Evolutionary conservation across 2,113 vertebrate species (phyloP), one percentile per base, ranked within the genome.

Genomic region (Ceyx cyanopectus): DNA sequence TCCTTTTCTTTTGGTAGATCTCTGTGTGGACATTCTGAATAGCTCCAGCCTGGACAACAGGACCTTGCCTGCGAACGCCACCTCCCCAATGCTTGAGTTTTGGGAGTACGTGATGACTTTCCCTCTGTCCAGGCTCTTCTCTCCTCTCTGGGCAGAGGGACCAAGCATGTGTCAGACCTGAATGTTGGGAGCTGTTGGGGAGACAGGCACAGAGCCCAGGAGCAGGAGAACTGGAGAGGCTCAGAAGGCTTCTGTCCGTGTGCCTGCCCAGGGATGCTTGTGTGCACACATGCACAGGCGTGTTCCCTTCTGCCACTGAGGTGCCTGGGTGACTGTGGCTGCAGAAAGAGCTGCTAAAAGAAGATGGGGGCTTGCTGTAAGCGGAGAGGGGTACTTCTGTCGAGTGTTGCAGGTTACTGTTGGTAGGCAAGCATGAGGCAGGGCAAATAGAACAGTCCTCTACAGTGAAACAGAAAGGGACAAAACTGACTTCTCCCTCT

Each of bases 31-130:
- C 82, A 98, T 98, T 87, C 96, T 96, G 94, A 94, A 96, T 78
- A 80, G 2, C 66, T 97, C 98, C 2, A 8, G 97, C 97, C 74
- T 79, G 88, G 53, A 90, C 93, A 54, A 98, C 57, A 91, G n/a
- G 7, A 81, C 94, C 41, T 46, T 67, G 6, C n/a, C 93, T 2
- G 85, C 83, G 40, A 99, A 99, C 5, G 73, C 97, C 95, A 98
- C 98, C 2, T 99, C 98, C 1, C 97, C 99, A 2, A 97, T 99
- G 87, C 98, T 98, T 80, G 99, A 99, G 95, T 99, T 99, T 96
- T 99, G 99, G 98, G 99, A 99, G 99, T 99, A 98, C 61, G 99
- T 99, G 83, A 83, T 73, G 1, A 0, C 43, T 69, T 91, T 87
- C 62, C 53, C 74, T n/a, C 29, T 30, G 5, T 57, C 84, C 45